Percentiles rank a stretch among this genome's conserved stretches.
Conservation (phyloP, 2,797 vertebrate species). For the Coilia nasus region DNA sequence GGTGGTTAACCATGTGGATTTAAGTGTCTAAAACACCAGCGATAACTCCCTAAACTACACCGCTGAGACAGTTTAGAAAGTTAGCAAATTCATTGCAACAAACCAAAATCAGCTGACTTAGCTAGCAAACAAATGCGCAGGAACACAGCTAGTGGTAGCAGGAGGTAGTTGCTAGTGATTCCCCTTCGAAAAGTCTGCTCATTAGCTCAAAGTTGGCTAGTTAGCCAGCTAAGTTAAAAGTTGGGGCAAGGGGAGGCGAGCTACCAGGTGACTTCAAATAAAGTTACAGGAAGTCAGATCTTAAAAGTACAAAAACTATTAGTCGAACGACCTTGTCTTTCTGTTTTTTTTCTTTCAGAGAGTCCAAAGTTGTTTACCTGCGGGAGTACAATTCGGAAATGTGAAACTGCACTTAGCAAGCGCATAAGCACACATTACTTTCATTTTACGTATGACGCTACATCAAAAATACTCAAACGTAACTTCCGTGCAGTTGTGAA, state of each 20-base stretch:
- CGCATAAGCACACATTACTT: not conserved
- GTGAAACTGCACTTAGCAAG: not conserved
- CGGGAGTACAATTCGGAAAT: not conserved
- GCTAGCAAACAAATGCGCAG: not conserved
- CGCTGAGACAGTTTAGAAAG: not conserved
- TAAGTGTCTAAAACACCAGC: too few relatives aligned
- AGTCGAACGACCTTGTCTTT: not conserved
- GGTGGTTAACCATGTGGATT: too few relatives aligned
- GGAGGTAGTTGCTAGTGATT: not conserved
- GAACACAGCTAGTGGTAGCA: not conserved
- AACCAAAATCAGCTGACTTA: not conserved
- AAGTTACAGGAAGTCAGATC: not conserved
- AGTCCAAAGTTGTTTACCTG: slow-evolving; percentile 1
- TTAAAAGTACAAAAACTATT: not conserved
- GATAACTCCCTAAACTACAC: too few relatives aligned
- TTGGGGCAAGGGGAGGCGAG: not conserved
- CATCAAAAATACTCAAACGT: slow-evolving; percentile 2
- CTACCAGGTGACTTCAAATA: not conserved
- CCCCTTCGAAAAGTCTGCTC: not conserved
- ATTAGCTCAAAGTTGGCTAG: slow-evolving; percentile 12
- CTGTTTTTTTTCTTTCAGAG: not conserved
- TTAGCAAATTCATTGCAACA: not conserved
- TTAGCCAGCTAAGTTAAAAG: not conserved
- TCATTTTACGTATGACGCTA: not conserved
- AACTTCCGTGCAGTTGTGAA: not conserved